phyloP scores from a whole-genome alignment of 2,797 vertebrate species.

The Notamacropus eugenii region DNA sequence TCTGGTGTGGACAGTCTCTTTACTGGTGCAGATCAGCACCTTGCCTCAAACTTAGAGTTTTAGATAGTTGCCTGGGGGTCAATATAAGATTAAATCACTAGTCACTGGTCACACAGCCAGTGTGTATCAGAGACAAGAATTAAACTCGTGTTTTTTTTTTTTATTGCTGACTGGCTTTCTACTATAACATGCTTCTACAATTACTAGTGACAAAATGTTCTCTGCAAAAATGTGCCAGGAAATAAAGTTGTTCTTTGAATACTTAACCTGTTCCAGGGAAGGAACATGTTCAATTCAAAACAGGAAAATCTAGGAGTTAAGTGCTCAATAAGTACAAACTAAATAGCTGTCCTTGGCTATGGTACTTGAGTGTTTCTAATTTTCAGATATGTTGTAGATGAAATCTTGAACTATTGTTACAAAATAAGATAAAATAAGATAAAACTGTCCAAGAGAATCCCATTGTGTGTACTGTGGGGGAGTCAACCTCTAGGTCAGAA shows the following conservation, averaged over 20 bases:
- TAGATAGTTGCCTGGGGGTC: background rate
- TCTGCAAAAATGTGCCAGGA: background rate
- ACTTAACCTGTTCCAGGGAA: background rate
- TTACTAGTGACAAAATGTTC: background rate
- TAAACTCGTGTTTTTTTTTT: background rate
- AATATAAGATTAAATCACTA: background rate
- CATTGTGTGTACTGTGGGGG: constrained; percentile 2
- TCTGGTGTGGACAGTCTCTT: background rate
- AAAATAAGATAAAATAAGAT: background rate
- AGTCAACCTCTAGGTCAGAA: background rate
- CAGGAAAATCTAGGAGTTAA: background rate
- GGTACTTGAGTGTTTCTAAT: background rate
- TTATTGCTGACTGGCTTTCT: background rate
- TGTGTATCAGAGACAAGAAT: background rate
- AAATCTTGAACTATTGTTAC: background rate
- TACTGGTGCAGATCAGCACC: background rate
- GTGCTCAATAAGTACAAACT: background rate
- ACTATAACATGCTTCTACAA: background rate
- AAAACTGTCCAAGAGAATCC: constrained; percentile 47
- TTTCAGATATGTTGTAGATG: background rate
- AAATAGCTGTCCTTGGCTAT: background rate
- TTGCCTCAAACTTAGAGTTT: background rate
- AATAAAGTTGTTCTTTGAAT: background rate
- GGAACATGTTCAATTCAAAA: background rate
- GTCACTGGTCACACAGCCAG: background rate